phyloP scores from a whole-genome alignment of 2,888 invertebrate genomes.

The Marasmarcha lunaedactyla region DNA sequence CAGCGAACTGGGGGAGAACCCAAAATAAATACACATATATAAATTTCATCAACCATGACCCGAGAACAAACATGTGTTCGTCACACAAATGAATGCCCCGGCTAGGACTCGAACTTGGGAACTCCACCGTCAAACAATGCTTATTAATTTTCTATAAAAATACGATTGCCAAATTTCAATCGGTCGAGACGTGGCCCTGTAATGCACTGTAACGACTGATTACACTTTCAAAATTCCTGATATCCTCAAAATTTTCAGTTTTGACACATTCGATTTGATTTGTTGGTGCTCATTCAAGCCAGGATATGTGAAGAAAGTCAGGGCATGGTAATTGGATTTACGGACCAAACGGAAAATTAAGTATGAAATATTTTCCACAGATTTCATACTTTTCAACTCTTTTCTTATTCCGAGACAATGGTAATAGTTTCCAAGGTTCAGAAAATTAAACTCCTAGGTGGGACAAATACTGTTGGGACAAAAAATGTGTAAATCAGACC shows the following conservation, averaged over 20 bases:
- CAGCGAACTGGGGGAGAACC: no score
- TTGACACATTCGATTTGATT: neutral
- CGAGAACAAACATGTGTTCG: no score
- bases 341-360: conserved; percentile 28
- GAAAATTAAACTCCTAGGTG: conserved; percentile 9
- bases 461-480: no score
- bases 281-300: conserved; percentile 17
- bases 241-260: neutral
- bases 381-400: conserved; percentile 21
- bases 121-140: no score
- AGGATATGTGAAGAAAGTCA: neutral
- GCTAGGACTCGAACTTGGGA: no score
- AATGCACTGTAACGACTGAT: neutral
- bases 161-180: no score
- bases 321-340: conserved; percentile 18
- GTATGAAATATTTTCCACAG: conserved; percentile 42
- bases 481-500: no score
- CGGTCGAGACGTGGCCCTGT: no score
- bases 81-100: no score
- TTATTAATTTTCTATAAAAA: no score
- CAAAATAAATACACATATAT: no score
- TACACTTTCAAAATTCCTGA: neutral
- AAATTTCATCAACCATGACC: no score
- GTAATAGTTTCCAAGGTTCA: conserved; percentile 18
- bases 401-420: conserved; percentile 16